Evolutionary conservation across 2,888 invertebrate genomes (phyloP).

Genomic region (Frankliniella intonsa): DNA sequence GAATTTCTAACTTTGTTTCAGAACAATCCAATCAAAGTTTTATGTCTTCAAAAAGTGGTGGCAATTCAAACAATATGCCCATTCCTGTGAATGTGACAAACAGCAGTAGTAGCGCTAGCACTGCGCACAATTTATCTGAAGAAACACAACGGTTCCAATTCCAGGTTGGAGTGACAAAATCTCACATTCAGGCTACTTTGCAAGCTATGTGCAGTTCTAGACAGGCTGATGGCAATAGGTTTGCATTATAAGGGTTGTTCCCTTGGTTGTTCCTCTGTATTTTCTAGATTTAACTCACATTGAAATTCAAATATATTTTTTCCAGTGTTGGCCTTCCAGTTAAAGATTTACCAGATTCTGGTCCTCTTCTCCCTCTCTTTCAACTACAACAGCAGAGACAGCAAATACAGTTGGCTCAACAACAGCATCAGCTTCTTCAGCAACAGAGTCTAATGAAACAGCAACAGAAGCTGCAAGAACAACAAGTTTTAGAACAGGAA

Average conservation of each 20-base stretch:
- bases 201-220: background rate
- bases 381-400: slow-evolving; percentile 4
- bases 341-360: background rate
- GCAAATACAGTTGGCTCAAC: slow-evolving; percentile 5
- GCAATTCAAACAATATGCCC: too few relatives aligned
- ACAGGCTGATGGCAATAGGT: too few relatives aligned
- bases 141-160: background rate
- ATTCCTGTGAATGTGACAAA: too few relatives aligned
- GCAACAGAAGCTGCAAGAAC: slow-evolving; percentile 8
- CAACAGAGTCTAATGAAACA: slow-evolving; percentile 3
- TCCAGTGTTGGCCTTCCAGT: background rate
- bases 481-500: background rate
- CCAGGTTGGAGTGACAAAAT: background rate
- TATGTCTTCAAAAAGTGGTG: too few relatives aligned
- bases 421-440: slow-evolving; percentile 1
- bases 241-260: too few relatives aligned
- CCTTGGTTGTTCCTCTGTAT: background rate
- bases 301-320: background rate
- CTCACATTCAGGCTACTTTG: slow-evolving; percentile 4
- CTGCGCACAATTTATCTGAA: background rate
- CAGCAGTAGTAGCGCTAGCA: too few relatives aligned
- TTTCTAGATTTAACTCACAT: background rate
- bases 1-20: too few relatives aligned
- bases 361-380: background rate
- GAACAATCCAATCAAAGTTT: too few relatives aligned